These are phyloP conservation scores for Anabacerthia variegaticeps DNA, from an alignment of 2,797 vertebrate species.

Conservation along the genomic window DNA sequence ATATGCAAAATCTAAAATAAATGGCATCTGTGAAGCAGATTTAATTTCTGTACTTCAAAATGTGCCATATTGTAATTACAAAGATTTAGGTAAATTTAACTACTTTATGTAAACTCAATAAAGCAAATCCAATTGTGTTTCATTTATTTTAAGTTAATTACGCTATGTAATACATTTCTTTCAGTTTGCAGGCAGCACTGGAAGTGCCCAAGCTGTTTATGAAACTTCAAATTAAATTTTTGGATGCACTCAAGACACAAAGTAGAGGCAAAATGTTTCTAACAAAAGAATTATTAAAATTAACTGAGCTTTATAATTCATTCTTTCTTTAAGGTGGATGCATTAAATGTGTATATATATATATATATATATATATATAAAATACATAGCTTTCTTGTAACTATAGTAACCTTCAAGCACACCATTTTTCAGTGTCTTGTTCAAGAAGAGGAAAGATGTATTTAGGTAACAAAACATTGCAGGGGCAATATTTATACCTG, in stretches of 20 bases:
- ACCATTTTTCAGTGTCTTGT: background rate
- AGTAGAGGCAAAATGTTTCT: background rate
- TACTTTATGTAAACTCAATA: slow-evolving; percentile 44
- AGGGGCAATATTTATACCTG: background rate
- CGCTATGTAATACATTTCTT: background rate
- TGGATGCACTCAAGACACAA: background rate
- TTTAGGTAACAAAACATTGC: background rate
- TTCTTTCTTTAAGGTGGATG: background rate
- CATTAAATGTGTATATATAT: background rate
- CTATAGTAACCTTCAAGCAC: background rate
- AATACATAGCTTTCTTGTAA: background rate
- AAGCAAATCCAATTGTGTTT: slow-evolving; percentile 47
- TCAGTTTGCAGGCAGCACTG: background rate
- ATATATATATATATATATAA: background rate
- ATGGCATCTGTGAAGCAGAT: background rate
- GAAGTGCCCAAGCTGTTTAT: background rate
- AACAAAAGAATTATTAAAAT: background rate
- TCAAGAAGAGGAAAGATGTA: background rate
- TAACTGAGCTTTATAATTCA: background rate
- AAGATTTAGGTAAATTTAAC: slow-evolving; percentile 48
- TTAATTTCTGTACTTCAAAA: slow-evolving; percentile 40
- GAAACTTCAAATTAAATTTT: slow-evolving; percentile 16
- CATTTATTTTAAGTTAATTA: slow-evolving; percentile 59
- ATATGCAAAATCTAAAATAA: slow-evolving; percentile 16
- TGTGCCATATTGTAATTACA: slow-evolving; percentile 29